phyloP scores from a whole-genome alignment of 2,888 invertebrate genomes.

The Schizaphis graminum region DNA sequence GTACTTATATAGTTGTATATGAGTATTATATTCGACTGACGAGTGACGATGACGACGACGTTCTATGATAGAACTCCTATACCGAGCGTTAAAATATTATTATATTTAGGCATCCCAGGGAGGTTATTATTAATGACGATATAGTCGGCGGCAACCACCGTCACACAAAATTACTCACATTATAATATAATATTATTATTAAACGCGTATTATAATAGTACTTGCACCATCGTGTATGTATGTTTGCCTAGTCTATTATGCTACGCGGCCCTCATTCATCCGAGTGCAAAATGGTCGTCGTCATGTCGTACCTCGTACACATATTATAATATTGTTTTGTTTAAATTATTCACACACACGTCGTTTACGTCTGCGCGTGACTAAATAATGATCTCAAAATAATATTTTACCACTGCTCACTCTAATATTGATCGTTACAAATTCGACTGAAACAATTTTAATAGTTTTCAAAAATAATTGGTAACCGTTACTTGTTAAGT shows the following conservation, averaged over 20 bases:
- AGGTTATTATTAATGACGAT: conserved; percentile 32
- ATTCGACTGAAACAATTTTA: conserved; percentile 1
- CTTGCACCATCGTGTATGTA: background rate
- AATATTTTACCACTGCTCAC: background rate
- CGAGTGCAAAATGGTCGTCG: background rate
- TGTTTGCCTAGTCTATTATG: conserved; percentile 20
- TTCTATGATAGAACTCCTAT: background rate
- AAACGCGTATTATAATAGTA: background rate
- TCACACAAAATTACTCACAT: conserved; percentile 16
- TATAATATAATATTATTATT: conserved; percentile 17
- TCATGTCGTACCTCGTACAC: conserved; percentile 27
- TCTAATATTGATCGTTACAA: conserved; percentile 15
- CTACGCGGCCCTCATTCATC: background rate
- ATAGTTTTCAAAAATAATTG: conserved; percentile 8
- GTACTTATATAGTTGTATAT: background rate
- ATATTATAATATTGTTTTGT: conserved; percentile 16
- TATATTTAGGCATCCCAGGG: conserved; percentile 26
- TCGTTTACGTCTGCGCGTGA: background rate
- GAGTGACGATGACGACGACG: background rate
- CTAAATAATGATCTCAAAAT: conserved; percentile 33
- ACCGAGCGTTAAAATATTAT: conserved; percentile 3
- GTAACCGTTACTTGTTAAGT: background rate
- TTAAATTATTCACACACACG: conserved; percentile 20
- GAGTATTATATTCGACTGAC: background rate
- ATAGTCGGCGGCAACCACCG: background rate